These are phyloP conservation scores for Silurus lanzhouensis DNA, from an alignment of 2,797 vertebrate species.

Conservation along the genomic window DNA sequence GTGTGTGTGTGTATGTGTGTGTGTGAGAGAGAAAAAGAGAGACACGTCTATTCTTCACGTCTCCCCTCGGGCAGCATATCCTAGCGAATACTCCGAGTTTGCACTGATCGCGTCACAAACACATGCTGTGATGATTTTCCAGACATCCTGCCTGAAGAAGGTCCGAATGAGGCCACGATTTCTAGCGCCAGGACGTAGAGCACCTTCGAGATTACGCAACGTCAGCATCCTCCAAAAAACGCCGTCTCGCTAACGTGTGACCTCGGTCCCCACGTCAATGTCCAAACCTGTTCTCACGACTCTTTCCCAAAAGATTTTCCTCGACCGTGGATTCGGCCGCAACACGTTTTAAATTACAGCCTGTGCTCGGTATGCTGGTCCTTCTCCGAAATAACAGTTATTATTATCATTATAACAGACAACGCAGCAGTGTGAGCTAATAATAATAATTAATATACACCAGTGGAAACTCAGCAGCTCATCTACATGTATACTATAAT, in stretches of 20 bases:
- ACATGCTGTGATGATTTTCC: not conserved
- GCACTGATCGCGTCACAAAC: not conserved
- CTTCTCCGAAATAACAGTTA: not conserved
- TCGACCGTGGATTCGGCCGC: not conserved
- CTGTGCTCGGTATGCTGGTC: not conserved
- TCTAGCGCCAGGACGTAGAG: not conserved
- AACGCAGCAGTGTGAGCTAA: not conserved
- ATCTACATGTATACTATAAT: not conserved
- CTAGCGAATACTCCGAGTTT: not conserved
- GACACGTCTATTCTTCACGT: not conserved
- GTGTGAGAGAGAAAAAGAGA: not conserved
- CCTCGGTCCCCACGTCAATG: not conserved
- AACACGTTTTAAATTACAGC: not conserved
- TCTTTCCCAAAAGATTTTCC: not conserved
- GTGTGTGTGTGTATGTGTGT: not conserved
- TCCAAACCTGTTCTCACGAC: not conserved
- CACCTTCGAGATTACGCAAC: not conserved
- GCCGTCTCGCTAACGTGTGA: not conserved
- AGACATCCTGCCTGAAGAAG: not conserved
- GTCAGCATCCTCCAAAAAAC: not conserved
- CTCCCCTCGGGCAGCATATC: conserved; percentile 7
- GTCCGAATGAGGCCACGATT: not conserved
- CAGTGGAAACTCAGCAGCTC: not conserved
- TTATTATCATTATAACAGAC: conserved; percentile 6
- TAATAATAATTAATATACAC: not conserved